Evolutionary conservation across 2,113 vertebrate genomes (phyloP).

Genomic region (Cettia cetti): DNA sequence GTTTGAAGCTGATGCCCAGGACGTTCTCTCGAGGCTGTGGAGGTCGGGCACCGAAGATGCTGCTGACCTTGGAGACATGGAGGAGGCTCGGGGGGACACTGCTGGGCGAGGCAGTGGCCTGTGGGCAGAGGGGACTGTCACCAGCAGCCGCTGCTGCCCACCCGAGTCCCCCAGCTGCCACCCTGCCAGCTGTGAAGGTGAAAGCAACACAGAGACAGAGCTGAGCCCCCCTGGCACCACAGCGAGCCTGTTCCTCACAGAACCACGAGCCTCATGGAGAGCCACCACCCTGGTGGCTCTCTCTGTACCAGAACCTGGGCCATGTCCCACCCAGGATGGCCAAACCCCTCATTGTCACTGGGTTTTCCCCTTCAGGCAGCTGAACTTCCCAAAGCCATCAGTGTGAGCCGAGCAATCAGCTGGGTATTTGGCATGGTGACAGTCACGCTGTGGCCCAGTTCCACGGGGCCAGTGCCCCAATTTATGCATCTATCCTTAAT

Average conservation of each 20-base stretch:
- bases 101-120: slow-evolving; percentile 20
- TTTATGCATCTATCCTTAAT: slow-evolving; percentile 53
- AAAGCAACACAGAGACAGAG: accelerated
- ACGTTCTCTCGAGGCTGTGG: background rate
- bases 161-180: background rate
- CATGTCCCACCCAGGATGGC: accelerated
- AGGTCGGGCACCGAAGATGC: background rate
- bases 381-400: background rate
- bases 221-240: background rate
- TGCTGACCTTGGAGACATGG: background rate
- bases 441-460: slow-evolving; percentile 12
- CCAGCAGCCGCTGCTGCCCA: background rate
- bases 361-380: background rate
- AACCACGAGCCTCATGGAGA: accelerated
- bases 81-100: background rate
- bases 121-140: background rate
- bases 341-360: background rate
- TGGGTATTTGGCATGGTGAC: background rate
- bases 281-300: background rate
- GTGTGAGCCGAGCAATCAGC: background rate
- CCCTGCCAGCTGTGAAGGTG: background rate
- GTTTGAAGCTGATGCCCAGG: slow-evolving; percentile 44
- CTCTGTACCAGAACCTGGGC: background rate
- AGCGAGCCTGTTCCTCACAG: background rate
- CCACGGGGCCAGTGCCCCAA: slow-evolving; percentile 15